Conservation (phyloP, 2,113 vertebrate species). For the Guaruba guarouba region DNA sequence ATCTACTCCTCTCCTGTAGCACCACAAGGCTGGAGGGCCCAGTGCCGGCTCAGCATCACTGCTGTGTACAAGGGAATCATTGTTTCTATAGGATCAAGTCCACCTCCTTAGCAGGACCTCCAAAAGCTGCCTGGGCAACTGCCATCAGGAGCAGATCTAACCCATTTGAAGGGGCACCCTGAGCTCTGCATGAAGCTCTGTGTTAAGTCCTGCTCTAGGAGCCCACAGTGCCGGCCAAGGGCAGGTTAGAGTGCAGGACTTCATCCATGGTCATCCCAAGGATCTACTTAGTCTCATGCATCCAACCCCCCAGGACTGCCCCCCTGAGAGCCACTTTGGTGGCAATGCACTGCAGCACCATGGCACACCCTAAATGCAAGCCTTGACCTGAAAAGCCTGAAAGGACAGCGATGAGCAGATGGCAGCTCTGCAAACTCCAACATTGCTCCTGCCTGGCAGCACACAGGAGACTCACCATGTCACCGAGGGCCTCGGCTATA, state of each 20-base stretch:
- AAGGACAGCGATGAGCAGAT: neutral
- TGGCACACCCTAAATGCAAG: accelerated
- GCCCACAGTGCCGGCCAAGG: neutral
- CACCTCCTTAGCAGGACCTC: neutral
- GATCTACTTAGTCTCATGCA: neutral
- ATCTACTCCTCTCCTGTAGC: too few species aligned
- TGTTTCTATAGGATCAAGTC: neutral
- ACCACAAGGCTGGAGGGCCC: accelerated
- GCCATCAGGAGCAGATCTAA: neutral
- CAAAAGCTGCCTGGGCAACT: neutral
- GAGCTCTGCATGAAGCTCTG: neutral
- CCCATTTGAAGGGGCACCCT: neutral
- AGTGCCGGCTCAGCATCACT: neutral
- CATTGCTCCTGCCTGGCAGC: neutral
- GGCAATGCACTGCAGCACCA: neutral
- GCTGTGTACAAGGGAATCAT: neutral
- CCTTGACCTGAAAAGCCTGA: neutral
- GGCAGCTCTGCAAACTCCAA: neutral
- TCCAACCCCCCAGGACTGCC: too few species aligned
- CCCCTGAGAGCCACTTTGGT: neutral
- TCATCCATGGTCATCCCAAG: neutral
- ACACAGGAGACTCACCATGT: neutral
- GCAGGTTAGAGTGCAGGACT: neutral
- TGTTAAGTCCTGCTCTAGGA: neutral
- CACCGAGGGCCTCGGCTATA: neutral